These are phyloP conservation scores for Amphiprion ocellaris DNA, from an alignment of 2,113 vertebrate species.

Conservation along the genomic window DNA sequence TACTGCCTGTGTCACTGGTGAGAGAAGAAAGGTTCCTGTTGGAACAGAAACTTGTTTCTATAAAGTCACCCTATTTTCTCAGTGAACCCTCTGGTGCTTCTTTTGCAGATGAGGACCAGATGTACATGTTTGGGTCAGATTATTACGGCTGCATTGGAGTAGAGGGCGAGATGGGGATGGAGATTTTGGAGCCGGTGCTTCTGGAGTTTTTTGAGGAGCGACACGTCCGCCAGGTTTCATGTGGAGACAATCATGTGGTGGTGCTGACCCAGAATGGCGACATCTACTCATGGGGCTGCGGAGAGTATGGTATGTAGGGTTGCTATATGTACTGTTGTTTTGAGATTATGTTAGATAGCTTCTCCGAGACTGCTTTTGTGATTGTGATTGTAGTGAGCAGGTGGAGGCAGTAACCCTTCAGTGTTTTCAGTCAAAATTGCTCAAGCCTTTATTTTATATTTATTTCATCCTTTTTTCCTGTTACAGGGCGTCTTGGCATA, in stretches of 20 bases:
- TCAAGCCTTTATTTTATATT: neutral
- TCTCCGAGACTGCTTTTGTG: constrained; percentile 31
- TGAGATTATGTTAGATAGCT: neutral
- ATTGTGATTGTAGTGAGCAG: constrained; percentile 60
- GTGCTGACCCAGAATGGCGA: constrained; percentile 91
- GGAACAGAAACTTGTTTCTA: neutral
- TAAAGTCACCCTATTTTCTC: neutral
- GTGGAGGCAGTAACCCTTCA: constrained; percentile 25
- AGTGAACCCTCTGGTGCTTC: neutral
- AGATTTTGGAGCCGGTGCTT: constrained; percentile 92
- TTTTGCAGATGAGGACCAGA: constrained; percentile 93
- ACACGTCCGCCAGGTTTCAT: constrained; percentile 93
- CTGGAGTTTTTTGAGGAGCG: constrained; percentile 92
- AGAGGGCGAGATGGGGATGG: constrained; percentile 86
- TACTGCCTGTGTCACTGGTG: constrained; percentile 95
- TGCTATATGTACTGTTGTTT: constrained; percentile 14
- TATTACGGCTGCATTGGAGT: constrained; percentile 98
- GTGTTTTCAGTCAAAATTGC: neutral
- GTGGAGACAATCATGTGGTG: constrained; percentile 96
- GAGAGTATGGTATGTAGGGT: constrained; percentile 91
- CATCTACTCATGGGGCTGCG: constrained; percentile 97
- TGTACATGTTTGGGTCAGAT: constrained; percentile 97
- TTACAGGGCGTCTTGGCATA: constrained; percentile 92
- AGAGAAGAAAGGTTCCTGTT: constrained; percentile 20
- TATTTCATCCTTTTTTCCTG: constrained; percentile 6